phyloP scores from a whole-genome alignment of 2,113 vertebrate species.

The Vulpes vulpes region DNA sequence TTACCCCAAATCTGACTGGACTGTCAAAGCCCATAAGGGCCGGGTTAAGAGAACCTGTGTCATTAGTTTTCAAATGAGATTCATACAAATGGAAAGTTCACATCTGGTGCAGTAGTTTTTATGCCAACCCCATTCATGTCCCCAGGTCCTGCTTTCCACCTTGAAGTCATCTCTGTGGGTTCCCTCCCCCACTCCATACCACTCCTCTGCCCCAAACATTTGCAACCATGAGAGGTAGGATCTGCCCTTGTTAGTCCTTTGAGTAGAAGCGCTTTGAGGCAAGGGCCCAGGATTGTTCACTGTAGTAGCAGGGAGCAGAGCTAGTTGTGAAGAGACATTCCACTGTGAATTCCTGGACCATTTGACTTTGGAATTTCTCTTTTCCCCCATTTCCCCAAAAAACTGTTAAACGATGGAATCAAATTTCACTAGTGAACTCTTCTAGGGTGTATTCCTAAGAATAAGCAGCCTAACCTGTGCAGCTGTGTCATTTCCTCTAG shows the following conservation, averaged over 20 bases:
- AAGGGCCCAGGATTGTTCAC: background rate
- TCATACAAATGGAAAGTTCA: background rate
- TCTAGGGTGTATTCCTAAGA: background rate
- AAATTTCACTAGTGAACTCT: background rate
- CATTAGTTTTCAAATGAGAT: background rate
- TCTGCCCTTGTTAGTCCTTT: background rate
- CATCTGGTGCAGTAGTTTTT: background rate
- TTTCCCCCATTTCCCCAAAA: fast-evolving
- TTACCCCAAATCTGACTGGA: background rate
- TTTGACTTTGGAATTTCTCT: background rate
- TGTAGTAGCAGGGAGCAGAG: background rate
- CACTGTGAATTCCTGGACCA: background rate
- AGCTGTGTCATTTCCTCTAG: background rate
- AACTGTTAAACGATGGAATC: background rate
- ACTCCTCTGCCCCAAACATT: background rate
- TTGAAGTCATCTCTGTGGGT: background rate
- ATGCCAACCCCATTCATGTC: background rate
- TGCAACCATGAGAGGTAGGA: background rate
- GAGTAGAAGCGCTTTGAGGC: background rate
- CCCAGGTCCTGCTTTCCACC: background rate
- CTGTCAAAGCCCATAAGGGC: background rate
- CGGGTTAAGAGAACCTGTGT: background rate
- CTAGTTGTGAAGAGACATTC: background rate
- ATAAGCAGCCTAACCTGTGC: background rate
- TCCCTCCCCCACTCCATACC: background rate